Evolutionary conservation across 2,797 vertebrate species (phyloP).

Genomic region (Catostomus latipinnis): DNA sequence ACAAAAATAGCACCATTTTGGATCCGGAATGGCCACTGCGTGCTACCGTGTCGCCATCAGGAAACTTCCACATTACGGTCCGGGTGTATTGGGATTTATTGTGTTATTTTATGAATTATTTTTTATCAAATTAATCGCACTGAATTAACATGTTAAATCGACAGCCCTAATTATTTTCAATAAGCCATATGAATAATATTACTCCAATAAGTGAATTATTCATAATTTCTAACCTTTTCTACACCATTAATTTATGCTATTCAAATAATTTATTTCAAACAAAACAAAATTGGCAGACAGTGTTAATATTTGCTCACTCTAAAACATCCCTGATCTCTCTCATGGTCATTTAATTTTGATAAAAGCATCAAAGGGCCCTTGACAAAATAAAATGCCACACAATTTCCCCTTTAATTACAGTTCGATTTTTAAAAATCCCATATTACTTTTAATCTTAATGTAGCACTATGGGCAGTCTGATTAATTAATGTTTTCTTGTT

Average conservation of each 20-base stretch:
- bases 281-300: not conserved
- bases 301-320: not conserved
- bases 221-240: too few species aligned
- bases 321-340: not conserved
- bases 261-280: not conserved
- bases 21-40: too few species aligned
- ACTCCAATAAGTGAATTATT: too few species aligned
- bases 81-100: too few species aligned
- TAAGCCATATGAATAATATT: too few species aligned
- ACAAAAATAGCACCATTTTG: too few species aligned
- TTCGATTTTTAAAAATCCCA: constrained; percentile 31
- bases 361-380: constrained; percentile 29
- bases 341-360: constrained; percentile 16
- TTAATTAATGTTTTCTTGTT: constrained; percentile 67
- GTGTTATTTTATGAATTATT: too few species aligned
- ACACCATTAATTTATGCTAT: not conserved
- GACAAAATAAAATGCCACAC: constrained; percentile 30
- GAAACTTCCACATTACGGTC: too few species aligned
- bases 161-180: too few species aligned
- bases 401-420: constrained; percentile 19
- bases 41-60: too few species aligned
- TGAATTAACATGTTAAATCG: too few species aligned
- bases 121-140: too few species aligned
- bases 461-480: constrained; percentile 71
- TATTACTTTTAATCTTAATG: constrained; percentile 32